Percentiles rank a stretch among this genome's conserved stretches.
Evolutionary conservation across 35 echinoderm and acorn worm species (phyloP).

Genomic region (Acanthaster planci): DNA sequence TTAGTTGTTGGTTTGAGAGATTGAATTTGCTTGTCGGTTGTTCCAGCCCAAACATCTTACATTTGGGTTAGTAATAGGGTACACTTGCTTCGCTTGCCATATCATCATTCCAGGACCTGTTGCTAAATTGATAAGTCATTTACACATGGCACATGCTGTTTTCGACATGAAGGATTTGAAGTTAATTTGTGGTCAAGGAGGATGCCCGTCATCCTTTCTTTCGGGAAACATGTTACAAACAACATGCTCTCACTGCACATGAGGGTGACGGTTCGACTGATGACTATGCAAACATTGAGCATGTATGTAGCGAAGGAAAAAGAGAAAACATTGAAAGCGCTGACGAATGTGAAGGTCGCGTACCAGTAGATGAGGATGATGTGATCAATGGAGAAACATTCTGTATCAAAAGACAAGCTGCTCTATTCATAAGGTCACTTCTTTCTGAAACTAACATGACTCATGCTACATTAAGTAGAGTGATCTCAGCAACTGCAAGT

Average conservation of each 20-base stretch:
- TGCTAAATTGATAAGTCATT: slow-evolving; percentile 38
- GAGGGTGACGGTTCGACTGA: background rate
- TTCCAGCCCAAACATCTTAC: too few species aligned
- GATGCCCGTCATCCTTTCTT: slow-evolving; percentile 12
- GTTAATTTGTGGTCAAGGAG: slow-evolving; percentile 25
- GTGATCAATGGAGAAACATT: too few species aligned
- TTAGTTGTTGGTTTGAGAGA: too few species aligned
- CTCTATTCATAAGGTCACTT: slow-evolving; percentile 27
- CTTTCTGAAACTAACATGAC: slow-evolving; percentile 36
- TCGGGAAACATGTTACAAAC: slow-evolving; percentile 31
- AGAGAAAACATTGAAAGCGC: too few species aligned
- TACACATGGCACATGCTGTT: slow-evolving; percentile 42
- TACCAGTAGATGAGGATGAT: too few species aligned
- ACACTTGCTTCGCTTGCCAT: slow-evolving; percentile 21
- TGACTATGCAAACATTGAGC: too few species aligned
- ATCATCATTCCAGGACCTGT: slow-evolving; percentile 47
- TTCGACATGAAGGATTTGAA: slow-evolving; percentile 41
- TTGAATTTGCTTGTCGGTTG: too few species aligned
- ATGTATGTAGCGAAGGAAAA: too few species aligned
- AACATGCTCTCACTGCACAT: background rate
- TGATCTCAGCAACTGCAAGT: background rate
- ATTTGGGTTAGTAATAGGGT: too few species aligned
- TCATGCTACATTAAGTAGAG: slow-evolving; percentile 26
- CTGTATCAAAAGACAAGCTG: background rate
- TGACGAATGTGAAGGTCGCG: too few species aligned